These are phyloP conservation scores for Ganaspis sp. DNA, from an alignment of 1,140 invertebrate species.

Conservation along the genomic window DNA sequence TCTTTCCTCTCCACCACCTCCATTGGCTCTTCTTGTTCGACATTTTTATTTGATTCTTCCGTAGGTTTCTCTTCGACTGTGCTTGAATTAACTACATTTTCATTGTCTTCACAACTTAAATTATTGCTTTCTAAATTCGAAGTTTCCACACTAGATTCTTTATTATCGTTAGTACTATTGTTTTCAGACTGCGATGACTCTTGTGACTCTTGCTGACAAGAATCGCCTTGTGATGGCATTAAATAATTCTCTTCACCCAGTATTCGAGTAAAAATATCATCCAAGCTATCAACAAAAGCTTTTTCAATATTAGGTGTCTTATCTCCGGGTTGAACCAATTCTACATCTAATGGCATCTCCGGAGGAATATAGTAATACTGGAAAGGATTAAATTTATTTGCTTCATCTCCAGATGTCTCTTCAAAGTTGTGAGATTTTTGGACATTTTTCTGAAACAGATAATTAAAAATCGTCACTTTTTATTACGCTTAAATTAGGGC, in stretches of 20 bases:
- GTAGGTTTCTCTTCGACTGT: neutral
- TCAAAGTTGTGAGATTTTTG: neutral
- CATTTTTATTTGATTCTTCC: neutral
- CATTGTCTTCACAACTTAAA: neutral
- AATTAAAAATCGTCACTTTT: neutral
- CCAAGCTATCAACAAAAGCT: neutral
- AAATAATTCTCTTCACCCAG: neutral
- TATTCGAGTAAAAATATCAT: neutral
- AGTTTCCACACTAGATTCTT: neutral
- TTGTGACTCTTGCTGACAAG: neutral
- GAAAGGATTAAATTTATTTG: slow-evolving; percentile 73
- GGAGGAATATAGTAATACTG: slow-evolving; percentile 77
- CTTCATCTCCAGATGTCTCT: slow-evolving; percentile 38
- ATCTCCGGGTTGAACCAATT: slow-evolving; percentile 60
- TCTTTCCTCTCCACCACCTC: slow-evolving; percentile 11
- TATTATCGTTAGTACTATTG: neutral
- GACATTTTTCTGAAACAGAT: neutral
- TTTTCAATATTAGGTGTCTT: neutral
- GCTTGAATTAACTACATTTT: neutral
- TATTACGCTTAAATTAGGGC: no score
- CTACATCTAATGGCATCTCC: slow-evolving; percentile 72
- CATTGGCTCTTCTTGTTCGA: slow-evolving; percentile 16
- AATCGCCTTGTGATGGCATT: neutral
- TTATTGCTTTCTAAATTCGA: neutral
- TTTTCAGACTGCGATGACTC: neutral